A percentile compares a stretch with the other conserved stretches of the same genome.
These are phyloP conservation scores for Temnothorax longispinosus DNA, from an alignment of 1,140 invertebrate species.

Conservation along the genomic window DNA sequence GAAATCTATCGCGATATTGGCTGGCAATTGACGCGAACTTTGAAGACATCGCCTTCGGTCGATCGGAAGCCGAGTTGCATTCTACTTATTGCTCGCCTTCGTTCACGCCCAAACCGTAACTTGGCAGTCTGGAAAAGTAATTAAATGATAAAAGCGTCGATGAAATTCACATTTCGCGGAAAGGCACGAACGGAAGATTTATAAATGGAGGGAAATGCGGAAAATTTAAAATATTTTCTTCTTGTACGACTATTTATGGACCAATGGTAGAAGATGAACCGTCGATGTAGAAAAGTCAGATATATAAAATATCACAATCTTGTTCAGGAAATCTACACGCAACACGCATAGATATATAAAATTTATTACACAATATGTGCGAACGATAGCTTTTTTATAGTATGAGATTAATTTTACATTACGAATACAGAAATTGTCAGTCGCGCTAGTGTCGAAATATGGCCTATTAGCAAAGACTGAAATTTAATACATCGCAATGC, in stretches of 20 bases:
- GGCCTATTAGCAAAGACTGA: background rate
- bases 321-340: background rate
- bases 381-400: background rate
- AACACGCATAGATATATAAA: too few species aligned
- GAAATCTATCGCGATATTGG: slow-evolving; percentile 64
- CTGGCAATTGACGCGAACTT: slow-evolving; percentile 72
- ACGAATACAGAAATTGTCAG: background rate
- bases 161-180: slow-evolving; percentile 15
- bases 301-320: slow-evolving; percentile 10
- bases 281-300: background rate
- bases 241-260: background rate
- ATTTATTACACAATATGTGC: background rate
- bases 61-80: slow-evolving; percentile 50
- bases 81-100: slow-evolving; percentile 61
- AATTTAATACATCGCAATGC: slow-evolving; percentile 23
- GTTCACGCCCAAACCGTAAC: slow-evolving; percentile 23
- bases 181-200: background rate
- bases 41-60: slow-evolving; percentile 64
- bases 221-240: slow-evolving; percentile 11
- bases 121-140: slow-evolving; percentile 36
- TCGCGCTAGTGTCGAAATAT: background rate
- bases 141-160: slow-evolving; percentile 37
- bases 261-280: too few species aligned
- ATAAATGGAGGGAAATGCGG: background rate
- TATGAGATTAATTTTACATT: background rate